Evolutionary conservation across 2,888 invertebrate species (phyloP), one percentile per base, ranked within the genome.

Genomic region (Eulithis testata): DNA sequence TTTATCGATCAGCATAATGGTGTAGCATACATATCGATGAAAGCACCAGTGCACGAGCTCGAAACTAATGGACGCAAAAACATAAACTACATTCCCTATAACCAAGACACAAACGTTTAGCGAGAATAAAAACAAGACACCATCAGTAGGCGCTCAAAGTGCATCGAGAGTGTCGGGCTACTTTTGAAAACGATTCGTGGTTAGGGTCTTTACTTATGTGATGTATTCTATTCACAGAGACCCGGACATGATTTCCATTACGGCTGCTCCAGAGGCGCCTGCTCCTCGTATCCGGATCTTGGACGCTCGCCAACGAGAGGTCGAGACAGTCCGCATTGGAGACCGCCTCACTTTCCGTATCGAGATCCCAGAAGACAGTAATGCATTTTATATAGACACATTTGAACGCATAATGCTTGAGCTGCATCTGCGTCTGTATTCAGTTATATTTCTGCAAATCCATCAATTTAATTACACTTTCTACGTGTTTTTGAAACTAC

Each of bases 341-440:
- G 98, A 98, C 93, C 96, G 97, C 76, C 96, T 98, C 74, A 98
- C 98, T 63, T 98, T 98, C 96, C 96, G 98, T 84, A 98, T 98
- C 91, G 98, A 98, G 93, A 98, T 98, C 73, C 98, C 98, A 14
- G 98, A 98, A 95, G 97, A 98, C 90, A 98, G 98, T 98, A 92
- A 96, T 97, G 76, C 66, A 59, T 55, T 56, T 61, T 51, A 66
- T 52, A 70, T 9, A 12, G 1, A 27, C 12, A 4, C 31, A 57
- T 51, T 47, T 31, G 45, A 55, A 51, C 31, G 40, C 56, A 62
- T 57, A 57, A 58, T 59, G 45, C 51, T 66, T 55, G 50, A 31
- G 49, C n/a, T n/a, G 55, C 21, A 55, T 58, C 9, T 55, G 54
- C 40, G 45, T 66, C 54, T 55, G 54, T 21, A 31, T 6, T 44